These are phyloP conservation scores for Drosophila truncata DNA, from an alignment of 1,140 invertebrate species.

Conservation along the genomic window DNA sequence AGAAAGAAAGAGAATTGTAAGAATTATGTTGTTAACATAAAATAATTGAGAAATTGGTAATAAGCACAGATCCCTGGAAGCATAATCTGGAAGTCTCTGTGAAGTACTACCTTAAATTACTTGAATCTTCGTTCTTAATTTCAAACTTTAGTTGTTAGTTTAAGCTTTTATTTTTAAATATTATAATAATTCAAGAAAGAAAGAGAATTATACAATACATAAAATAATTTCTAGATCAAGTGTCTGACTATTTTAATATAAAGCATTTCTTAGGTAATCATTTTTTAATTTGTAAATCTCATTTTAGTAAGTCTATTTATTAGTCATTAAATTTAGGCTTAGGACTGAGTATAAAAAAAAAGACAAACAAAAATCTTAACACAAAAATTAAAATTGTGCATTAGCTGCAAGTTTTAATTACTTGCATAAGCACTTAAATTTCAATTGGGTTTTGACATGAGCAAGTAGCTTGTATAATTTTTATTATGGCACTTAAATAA, in stretches of 20 bases:
- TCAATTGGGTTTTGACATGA: not conserved
- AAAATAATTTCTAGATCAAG: too few species aligned
- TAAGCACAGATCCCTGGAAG: not conserved
- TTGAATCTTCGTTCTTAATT: not conserved
- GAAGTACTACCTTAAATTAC: not conserved
- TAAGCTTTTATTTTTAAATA: not conserved
- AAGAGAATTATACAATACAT: too few species aligned
- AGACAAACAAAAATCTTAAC: not conserved
- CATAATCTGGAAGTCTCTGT: not conserved
- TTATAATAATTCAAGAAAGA: not conserved
- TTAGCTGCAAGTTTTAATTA: not conserved
- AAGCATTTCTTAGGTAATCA: not conserved
- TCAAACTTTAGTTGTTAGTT: not conserved
- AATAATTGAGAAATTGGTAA: not conserved
- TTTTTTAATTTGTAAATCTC: not conserved
- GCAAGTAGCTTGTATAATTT: not conserved
- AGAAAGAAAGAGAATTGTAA: too few species aligned
- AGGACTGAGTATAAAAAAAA: not conserved
- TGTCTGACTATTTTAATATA: not conserved
- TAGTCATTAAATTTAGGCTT: not conserved
- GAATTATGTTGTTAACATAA: not conserved
- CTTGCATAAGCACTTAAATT: not conserved
- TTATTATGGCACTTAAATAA: not conserved
- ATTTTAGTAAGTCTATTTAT: not conserved
- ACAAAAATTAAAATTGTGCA: not conserved